Base-by-base conservation (phyloP, 2,888 invertebrate genomes). In the Teinopalpus imperialis region DNA sequence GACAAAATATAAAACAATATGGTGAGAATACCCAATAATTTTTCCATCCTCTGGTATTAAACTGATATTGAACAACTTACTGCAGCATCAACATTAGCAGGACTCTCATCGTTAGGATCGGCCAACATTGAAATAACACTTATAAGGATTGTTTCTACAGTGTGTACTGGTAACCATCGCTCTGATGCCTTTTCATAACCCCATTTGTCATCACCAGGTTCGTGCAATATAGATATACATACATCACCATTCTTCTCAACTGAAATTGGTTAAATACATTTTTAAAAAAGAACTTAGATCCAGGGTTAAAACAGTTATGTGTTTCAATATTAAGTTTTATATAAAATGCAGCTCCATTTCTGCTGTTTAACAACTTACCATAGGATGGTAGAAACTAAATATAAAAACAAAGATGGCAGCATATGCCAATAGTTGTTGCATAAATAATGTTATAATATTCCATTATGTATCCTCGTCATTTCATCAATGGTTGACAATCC, bases 111-210 rank as follows among this genome's bases (percentile, higher is more conserved):
- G 81, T 99, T 99, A 53, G 99, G 99, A 91, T 99, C 98, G 58
- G 98, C 98, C 78, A 99, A 91, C 98, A 99, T 98, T 75, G 98
- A 98, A 89, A 99, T 99, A 77, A 99, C 99, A 81, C 98, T 98
- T 91, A 98, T 97, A 83, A 99, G 93, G 81, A 99, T 99, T 59
- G 98, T 98, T 91, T 98, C 98, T 67, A 98, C 99, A 59, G 99
- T 98, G 88, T 99, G 99, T 54, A 99, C 98, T 24, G 99, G 98
- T 78, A 98, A 90, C 99, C 99, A 99, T 82, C 99, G 92, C 86
- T 99, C 99, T 46, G 97, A 97, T 52, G 98, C 98, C 81, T 97
- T 97, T 88, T 98, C 98, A 75, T 98, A 98, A 49, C 98, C 98
- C 93, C 96, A 98, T 87, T 98, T 98, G 83, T 99, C 99, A 91